Evolutionary conservation across 2,888 invertebrate genomes (phyloP).

Genomic region (Papilio gigon): DNA sequence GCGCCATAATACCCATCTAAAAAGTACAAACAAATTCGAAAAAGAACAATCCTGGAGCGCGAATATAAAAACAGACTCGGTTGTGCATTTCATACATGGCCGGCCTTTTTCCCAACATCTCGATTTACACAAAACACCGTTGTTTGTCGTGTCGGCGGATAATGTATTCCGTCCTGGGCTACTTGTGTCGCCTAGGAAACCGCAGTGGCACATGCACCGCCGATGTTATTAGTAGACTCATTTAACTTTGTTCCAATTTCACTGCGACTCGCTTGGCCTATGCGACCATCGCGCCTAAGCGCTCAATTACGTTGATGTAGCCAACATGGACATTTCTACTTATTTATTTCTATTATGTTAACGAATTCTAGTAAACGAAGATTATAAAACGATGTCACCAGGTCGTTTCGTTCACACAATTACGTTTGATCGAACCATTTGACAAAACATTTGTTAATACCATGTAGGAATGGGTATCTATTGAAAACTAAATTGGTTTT

Average conservation of each 20-base stretch:
- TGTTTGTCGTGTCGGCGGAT: slow-evolving; percentile 61
- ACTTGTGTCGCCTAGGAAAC: slow-evolving; percentile 72
- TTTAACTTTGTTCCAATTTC: slow-evolving; percentile 69
- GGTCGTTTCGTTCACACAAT: neutral
- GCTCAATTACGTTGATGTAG: slow-evolving; percentile 29
- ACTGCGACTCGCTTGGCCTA: slow-evolving; percentile 18
- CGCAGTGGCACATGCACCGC: slow-evolving; percentile 64
- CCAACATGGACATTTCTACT: slow-evolving; percentile 16
- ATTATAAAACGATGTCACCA: slow-evolving; percentile 9
- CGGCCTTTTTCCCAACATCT: slow-evolving; percentile 72
- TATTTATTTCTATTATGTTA: neutral
- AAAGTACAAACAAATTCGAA: neutral
- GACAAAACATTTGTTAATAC: too few species aligned
- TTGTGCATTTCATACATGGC: slow-evolving; percentile 56
- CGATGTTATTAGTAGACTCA: slow-evolving; percentile 66
- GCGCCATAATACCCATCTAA: too few species aligned
- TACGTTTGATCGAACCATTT: too few species aligned
- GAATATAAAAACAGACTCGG: slow-evolving; percentile 28
- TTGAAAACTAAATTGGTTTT: neutral
- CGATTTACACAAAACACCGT: slow-evolving; percentile 79
- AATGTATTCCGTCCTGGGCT: slow-evolving; percentile 77
- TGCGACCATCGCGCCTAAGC: slow-evolving; percentile 22
- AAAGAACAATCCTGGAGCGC: slow-evolving; percentile 10
- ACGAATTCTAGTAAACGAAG: neutral
- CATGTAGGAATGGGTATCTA: too few species aligned